These are phyloP conservation scores for Muraenolepis orangiensis DNA, from an alignment of 2,797 vertebrate genomes.

Conservation along the genomic window DNA sequence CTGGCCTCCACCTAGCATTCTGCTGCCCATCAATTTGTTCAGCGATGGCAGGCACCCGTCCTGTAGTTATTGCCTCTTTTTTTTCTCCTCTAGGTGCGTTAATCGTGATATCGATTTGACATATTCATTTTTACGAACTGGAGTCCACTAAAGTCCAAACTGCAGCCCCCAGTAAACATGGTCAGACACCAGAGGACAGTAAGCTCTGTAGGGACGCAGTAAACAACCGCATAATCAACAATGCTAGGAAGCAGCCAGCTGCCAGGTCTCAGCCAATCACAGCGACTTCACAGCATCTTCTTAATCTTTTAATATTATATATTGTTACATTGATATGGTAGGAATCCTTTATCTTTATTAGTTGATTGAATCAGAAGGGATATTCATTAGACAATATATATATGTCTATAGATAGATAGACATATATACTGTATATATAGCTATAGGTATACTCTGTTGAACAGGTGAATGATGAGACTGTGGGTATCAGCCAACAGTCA, in stretches of 20 bases:
- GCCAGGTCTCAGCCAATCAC: neutral
- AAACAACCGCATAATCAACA: no score
- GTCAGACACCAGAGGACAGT: neutral
- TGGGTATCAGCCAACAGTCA: neutral
- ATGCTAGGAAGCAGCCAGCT: neutral
- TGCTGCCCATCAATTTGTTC: neutral
- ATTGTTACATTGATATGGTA: no score
- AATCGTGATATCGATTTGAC: neutral
- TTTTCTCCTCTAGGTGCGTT: neutral
- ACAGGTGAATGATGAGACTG: neutral
- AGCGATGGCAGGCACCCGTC: neutral
- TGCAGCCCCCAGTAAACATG: neutral
- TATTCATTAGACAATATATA: neutral
- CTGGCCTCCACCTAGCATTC: neutral
- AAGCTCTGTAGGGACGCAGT: neutral
- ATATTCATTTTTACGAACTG: neutral
- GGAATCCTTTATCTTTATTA: no score
- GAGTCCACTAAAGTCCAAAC: neutral
- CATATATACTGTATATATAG: no score
- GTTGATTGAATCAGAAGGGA: neutral
- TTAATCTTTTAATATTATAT: no score
- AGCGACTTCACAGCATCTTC: no score
- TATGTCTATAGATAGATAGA: no score
- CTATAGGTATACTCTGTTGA: neutral
- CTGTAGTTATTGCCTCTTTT: neutral